Base-by-base conservation (phyloP, 1,140 invertebrate genomes). In the Caerostris extrusa region DNA sequence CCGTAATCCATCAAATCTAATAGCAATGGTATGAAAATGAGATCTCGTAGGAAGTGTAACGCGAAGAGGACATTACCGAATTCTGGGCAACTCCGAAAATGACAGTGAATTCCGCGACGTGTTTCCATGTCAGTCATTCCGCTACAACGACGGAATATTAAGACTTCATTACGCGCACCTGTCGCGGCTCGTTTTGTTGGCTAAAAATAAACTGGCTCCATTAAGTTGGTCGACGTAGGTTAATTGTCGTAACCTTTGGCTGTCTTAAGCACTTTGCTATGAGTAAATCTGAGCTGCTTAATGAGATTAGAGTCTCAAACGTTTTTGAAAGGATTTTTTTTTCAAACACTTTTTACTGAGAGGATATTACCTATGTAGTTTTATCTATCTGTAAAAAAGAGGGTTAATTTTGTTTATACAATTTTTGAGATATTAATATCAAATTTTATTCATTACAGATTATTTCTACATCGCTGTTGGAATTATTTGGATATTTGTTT, bases 151-250 rank as follows among this genome's bases (percentile, higher is more conserved):
- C 34, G 14, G 90, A 91, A 91, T 91, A 91, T 91, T 91, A 91
- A 81, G 69, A 91, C 69, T 91, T 83, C 90, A 91, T 91, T 91
- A 91, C 56, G 19, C 7, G 19, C 90, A 91, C 55, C 90, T 91
- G 90, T 91, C 90, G 69, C n/a, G 53, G 19, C 3, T 82, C 71
- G 69, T 91, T 82, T 34, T 12, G 14, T 6, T 7, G n/a, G 19
- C 90, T 82, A 91, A 91, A 91, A 91, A 82, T 91, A 82, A 91
- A 34, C 17, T 53, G 7, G 8, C 60, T 56, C 58, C 86, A 67
- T 88, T 88, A 90, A 60, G 77, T 8, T 5, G 50, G 69, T 8
- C 67, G 83, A 64, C 60, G 58, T n/a, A 64, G 86, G 88, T 90
- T 90, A 90, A 90, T 90, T 90, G 69, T 77, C 50, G 50, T 88